phyloP scores from a whole-genome alignment of 2,797 vertebrate species.

The Gastrophryne carolinensis region DNA sequence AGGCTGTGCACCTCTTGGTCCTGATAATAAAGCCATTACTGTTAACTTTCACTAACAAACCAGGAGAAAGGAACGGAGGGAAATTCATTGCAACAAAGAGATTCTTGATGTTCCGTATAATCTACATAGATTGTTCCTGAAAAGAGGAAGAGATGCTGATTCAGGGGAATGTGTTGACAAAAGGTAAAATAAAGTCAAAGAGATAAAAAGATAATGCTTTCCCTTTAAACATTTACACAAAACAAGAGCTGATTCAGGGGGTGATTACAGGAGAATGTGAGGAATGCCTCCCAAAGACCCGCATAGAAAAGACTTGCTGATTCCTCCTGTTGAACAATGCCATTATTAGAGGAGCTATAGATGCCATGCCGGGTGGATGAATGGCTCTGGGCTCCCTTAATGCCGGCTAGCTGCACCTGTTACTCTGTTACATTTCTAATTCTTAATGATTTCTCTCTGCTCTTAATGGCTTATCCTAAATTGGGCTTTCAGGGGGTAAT shows the following conservation, averaged over 20 bases:
- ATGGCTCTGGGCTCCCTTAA: not conserved
- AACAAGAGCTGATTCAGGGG: not conserved
- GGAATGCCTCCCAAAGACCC: conserved; percentile 5
- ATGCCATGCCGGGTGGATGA: not conserved
- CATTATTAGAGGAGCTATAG: conserved; percentile 14
- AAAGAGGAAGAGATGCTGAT: not conserved
- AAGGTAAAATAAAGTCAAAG: not conserved
- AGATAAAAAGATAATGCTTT: conserved; percentile 11
- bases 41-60: too few species aligned
- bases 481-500: too few species aligned
- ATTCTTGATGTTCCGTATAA: not conserved
- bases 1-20: too few species aligned
- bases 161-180: not conserved
- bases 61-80: not conserved
- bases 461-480: too few species aligned
- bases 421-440: not conserved
- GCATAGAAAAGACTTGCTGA: conserved; percentile 33
- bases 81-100: not conserved
- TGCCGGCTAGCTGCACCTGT: conserved; percentile 18
- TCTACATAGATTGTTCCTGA: not conserved
- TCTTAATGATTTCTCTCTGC: too few species aligned
- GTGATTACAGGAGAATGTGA: conserved; percentile 28
- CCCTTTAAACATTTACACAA: not conserved
- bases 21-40: too few species aligned
- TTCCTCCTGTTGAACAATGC: conserved; percentile 10